phyloP scores from a whole-genome alignment of 2,113 vertebrate species.

The Apteryx owenii region DNA sequence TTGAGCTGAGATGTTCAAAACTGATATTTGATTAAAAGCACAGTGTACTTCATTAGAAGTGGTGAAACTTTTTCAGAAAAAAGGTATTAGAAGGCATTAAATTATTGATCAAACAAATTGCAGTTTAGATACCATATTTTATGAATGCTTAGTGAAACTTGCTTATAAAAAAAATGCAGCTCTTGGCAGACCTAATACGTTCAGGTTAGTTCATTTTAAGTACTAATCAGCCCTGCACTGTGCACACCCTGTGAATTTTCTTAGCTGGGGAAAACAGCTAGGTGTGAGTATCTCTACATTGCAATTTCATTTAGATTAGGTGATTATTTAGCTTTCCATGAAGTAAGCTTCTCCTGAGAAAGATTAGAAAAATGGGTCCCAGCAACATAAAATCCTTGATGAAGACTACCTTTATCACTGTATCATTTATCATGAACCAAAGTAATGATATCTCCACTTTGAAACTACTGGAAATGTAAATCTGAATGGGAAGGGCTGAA shows the following conservation, averaged over 20 bases:
- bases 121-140: neutral
- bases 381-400: neutral
- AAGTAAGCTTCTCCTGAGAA: neutral
- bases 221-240: neutral
- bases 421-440: neutral
- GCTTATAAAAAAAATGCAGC: neutral
- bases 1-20: neutral
- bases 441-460: neutral
- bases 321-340: neutral
- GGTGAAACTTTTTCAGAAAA: neutral
- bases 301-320: neutral
- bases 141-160: neutral
- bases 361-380: neutral
- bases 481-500: neutral
- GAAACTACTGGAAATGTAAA: accelerated
- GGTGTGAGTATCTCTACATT: accelerated
- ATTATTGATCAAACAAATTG: neutral
- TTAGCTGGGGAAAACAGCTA: neutral
- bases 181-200: neutral
- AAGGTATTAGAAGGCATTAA: neutral
- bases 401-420: neutral
- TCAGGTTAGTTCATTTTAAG: neutral
- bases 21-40: slow-evolving; percentile 24
- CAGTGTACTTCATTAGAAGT: neutral
- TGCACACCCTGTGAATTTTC: neutral